Evolutionary conservation across 1,140 invertebrate genomes (phyloP), one percentile per base, ranked within the genome.

Genomic region (Drosophila setifemur): DNA sequence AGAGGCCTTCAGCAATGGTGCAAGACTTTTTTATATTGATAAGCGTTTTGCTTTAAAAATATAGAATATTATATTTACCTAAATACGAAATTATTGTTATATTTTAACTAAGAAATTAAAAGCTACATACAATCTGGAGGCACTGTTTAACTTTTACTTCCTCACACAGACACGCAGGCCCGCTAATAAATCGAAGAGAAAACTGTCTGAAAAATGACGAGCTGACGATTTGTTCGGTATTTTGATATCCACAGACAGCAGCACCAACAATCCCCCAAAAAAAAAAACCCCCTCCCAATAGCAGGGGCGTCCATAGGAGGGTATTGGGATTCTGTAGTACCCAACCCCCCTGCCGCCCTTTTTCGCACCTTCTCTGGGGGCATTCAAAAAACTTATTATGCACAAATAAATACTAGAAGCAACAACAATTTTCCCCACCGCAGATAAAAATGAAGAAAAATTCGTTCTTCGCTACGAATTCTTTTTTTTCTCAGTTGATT

Each of bases 181-280:
- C 73, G 52, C 61, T 63, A 73, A 83, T 77, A 83, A 83, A 78
- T 83, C 53, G 74, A 61, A 29, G 49, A 60, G 66, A 79, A 86
- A 86, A 86, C 75, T 58, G 72, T 67, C 81, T 86, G 73, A 86
- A 86, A 85, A 86, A 86, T 86, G 81, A 86, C 81, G 81, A 86
- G 81, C 81, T 86, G 81, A 87, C 81, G 81, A 86, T 73, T 76
- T 86, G 75, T 86, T 76, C 68, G 81, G 75, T 86, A 86, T 86
- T 86, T 86, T 81, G 82, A 87, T 86, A 81, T 76, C 75, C 68
- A 81, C 76, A 79, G 83, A 64, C 66, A 50, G n/a, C 61, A 68
- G 64, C 28, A n/a, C n/a, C n/a, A n/a, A n/a, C n/a, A n/a, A n/a
- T n/a, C n/a, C n/a, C n/a, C n/a, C n/a, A n/a, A n/a, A n/a, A n/a